phyloP scores from a whole-genome alignment of 2,113 vertebrate genomes.

The Channa argus region DNA sequence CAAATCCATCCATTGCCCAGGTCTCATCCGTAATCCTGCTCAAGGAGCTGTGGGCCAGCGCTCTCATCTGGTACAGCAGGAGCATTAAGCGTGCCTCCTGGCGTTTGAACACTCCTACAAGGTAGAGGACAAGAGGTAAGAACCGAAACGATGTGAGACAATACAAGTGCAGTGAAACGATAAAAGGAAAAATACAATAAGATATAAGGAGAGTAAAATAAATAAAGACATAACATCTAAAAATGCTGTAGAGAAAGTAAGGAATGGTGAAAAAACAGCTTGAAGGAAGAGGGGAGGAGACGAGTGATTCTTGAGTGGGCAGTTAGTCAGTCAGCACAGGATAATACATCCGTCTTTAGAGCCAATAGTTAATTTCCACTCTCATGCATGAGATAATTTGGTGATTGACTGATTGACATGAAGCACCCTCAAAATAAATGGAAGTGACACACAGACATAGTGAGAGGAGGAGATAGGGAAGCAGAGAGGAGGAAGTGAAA shows the following conservation, averaged over 20 bases:
- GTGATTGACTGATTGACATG: slow-evolving; percentile 75
- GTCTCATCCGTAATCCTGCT: slow-evolving; percentile 93
- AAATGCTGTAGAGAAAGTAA: not conserved
- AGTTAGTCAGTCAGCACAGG: slow-evolving; percentile 51
- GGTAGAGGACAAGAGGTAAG: slow-evolving; percentile 33
- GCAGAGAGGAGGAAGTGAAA: slow-evolving; percentile 27
- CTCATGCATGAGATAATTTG: slow-evolving; percentile 72
- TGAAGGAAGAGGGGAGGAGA: slow-evolving; percentile 31
- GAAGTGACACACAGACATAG: slow-evolving; percentile 66
- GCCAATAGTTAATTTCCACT: slow-evolving; percentile 75
- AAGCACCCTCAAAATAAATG: slow-evolving; percentile 69
- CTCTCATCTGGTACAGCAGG: slow-evolving; percentile 90
- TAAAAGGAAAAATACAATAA: not conserved
- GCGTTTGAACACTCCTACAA: slow-evolving; percentile 94
- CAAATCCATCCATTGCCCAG: slow-evolving; percentile 99
- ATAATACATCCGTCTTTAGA: slow-evolving; percentile 62
- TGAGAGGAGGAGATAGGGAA: slow-evolving; percentile 43
- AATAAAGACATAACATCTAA: not conserved
- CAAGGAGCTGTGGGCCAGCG: slow-evolving; percentile 87
- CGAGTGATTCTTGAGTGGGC: slow-evolving; percentile 48
- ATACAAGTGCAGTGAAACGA: not conserved
- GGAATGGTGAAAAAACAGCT: not conserved
- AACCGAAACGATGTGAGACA: slow-evolving; percentile 33
- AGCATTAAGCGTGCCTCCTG: slow-evolving; percentile 94
- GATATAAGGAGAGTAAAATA: too few species aligned